Conservation (phyloP, 2,113 vertebrate genomes). For the Gorilla gorilla region DNA sequence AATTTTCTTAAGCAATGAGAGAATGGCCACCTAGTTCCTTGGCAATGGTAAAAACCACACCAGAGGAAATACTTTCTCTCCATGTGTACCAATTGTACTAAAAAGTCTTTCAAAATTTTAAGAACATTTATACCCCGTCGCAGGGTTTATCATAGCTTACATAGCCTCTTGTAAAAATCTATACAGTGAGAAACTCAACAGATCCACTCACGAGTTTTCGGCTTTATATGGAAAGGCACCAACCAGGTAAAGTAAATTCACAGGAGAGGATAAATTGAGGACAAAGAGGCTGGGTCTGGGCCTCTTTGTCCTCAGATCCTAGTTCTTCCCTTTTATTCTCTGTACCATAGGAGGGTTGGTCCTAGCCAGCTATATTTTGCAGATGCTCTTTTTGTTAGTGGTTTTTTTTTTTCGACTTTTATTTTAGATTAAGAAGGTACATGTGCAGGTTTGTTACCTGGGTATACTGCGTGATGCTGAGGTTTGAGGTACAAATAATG, state of each 20-base stretch:
- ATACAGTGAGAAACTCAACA: background rate
- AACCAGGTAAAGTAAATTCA: background rate
- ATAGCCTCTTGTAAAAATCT: background rate
- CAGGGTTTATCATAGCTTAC: background rate
- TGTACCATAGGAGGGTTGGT: accelerated
- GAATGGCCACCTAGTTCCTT: background rate
- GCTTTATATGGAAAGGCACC: background rate
- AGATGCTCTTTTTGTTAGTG: background rate
- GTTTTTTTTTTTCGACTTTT: no score
- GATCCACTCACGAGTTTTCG: background rate
- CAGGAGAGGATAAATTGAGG: background rate
- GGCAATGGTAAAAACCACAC: background rate
- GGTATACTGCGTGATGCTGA: no score
- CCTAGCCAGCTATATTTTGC: background rate
- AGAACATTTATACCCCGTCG: background rate
- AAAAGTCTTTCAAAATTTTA: background rate
- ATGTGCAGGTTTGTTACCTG: no score
- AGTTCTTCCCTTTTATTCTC: background rate
- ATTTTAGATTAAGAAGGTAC: no score
- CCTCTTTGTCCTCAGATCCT: background rate
- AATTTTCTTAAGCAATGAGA: background rate
- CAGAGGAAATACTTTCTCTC: background rate
- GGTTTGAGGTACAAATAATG: no score
- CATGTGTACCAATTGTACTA: background rate
- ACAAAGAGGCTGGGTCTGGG: background rate